A percentile compares a stretch with the other conserved stretches of the same genome.
Conservation (phyloP, 2,113 vertebrate genomes). For the Apteryx mantelli region DNA sequence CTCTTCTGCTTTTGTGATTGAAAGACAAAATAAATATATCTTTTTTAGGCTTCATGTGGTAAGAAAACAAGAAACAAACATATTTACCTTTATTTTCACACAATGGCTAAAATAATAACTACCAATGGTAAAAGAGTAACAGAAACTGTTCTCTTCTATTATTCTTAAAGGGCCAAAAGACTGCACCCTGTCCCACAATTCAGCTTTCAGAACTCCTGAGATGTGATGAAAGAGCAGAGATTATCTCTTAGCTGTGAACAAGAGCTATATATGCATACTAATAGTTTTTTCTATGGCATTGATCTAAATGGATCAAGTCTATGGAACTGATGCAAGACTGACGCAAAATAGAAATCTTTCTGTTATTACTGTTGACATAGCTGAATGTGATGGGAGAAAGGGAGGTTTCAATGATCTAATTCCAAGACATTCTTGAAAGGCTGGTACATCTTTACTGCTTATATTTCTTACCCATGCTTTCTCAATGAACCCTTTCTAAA, state of each 20-base stretch:
- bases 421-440: not conserved
- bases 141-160: fast-evolving
- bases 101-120: not conserved
- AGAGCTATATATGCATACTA: fast-evolving
- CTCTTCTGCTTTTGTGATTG: not conserved
- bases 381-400: not conserved
- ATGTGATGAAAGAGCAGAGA: not conserved
- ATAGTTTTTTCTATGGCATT: not conserved
- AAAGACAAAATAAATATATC: not conserved
- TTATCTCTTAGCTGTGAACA: not conserved
- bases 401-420: not conserved
- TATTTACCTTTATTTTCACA: not conserved
- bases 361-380: not conserved
- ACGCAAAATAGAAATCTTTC: not conserved
- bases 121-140: not conserved
- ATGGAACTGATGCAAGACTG: not conserved
- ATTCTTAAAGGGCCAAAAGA: not conserved
- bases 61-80: not conserved
- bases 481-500: not conserved
- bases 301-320: not conserved
- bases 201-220: not conserved
- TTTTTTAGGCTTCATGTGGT: not conserved
- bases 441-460: not conserved
- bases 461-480: not conserved
- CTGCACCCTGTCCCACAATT: fast-evolving